These are phyloP conservation scores for Fulica atra DNA, from an alignment of 2,113 vertebrate genomes.

Conservation along the genomic window DNA sequence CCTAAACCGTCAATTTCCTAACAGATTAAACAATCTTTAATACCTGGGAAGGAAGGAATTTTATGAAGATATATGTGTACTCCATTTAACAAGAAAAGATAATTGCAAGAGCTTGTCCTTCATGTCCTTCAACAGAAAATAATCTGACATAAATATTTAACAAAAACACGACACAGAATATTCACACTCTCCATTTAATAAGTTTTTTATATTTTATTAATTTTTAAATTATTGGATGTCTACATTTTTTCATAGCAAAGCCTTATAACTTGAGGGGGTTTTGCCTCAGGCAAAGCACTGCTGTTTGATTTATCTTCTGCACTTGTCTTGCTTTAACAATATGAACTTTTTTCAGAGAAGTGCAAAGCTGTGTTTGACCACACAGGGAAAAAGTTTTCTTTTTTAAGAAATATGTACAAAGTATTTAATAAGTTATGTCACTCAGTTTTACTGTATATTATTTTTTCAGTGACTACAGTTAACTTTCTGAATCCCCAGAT, in stretches of 20 bases:
- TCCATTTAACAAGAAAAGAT: background rate
- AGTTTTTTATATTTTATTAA: constrained; percentile 52
- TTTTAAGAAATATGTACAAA: constrained; percentile 74
- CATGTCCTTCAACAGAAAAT: constrained; percentile 24
- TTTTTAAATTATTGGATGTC: constrained; percentile 43
- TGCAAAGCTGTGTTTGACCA: constrained; percentile 68
- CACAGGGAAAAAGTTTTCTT: constrained; percentile 66
- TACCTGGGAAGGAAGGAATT: background rate
- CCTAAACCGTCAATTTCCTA: background rate
- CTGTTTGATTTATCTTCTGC: constrained; percentile 72
- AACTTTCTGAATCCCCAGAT: constrained; percentile 76
- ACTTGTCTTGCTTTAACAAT: constrained; percentile 68
- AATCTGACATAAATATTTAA: constrained; percentile 40
- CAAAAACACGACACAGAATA: background rate
- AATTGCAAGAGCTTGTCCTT: background rate
- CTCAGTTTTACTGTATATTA: constrained; percentile 68
- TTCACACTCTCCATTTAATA: background rate
- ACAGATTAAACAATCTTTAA: background rate
- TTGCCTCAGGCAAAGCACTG: constrained; percentile 42
- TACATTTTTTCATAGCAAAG: constrained; percentile 33
- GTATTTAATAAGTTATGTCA: constrained; percentile 76
- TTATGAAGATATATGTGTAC: background rate
- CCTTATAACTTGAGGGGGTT: constrained; percentile 21
- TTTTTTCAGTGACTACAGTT: constrained; percentile 73
- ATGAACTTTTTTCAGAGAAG: constrained; percentile 65